A percentile compares a stretch with the other conserved stretches of the same genome.
These are phyloP conservation scores for Streblospio benedicti DNA, from an alignment of 1,140 invertebrate genomes.

Conservation along the genomic window DNA sequence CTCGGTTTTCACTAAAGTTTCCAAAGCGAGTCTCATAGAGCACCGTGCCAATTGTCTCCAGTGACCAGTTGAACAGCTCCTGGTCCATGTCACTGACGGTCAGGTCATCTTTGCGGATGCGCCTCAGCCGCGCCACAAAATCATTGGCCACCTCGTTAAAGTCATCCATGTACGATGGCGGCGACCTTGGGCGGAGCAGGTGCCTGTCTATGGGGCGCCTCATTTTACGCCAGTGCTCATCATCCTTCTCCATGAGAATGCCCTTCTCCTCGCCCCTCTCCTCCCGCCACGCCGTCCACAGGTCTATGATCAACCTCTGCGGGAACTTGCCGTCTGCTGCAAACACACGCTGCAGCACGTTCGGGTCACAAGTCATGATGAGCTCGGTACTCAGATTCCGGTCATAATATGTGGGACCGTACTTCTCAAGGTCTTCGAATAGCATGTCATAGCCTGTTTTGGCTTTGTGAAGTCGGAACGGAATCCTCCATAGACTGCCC, in stretches of 20 bases:
- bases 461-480: neutral
- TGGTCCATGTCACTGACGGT: neutral
- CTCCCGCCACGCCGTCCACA: neutral
- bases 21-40: constrained; percentile 6
- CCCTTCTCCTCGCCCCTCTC: neutral
- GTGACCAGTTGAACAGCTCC: constrained; percentile 5
- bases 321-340: constrained; percentile 2
- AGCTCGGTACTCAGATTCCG: neutral
- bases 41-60: constrained; percentile 2
- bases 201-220: neutral
- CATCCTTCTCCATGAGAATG: constrained; percentile 7
- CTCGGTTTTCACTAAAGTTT: neutral
- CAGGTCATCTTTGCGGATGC: neutral
- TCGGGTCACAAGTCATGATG: neutral
- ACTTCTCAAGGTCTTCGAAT: neutral
- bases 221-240: neutral
- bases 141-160: constrained; percentile 7
- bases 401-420: neutral
- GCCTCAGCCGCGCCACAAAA: neutral
- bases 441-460: neutral
- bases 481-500: neutral
- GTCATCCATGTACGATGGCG: neutral
- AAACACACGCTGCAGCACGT: neutral
- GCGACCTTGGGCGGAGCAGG: neutral
- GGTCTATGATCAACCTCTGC: neutral